Evolutionary conservation across 2,113 vertebrate species (phyloP).

Genomic region (Pygoscelis antarcticus): DNA sequence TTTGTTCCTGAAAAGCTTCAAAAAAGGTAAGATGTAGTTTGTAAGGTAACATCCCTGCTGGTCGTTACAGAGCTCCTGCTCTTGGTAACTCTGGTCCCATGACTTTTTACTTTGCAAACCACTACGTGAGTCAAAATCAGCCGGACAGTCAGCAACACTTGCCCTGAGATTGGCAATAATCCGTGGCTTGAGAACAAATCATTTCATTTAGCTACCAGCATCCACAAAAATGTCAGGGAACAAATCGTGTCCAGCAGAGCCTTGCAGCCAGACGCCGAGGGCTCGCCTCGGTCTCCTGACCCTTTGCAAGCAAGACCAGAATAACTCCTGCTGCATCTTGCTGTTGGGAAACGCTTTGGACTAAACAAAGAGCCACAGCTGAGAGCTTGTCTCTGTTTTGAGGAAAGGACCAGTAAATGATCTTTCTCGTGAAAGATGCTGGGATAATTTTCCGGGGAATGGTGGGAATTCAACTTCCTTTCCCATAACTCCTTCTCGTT

Average conservation of each 20-base stretch:
- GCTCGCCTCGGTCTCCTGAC: neutral
- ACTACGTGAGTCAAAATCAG: neutral
- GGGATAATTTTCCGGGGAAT: constrained; percentile 31
- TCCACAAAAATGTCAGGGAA: neutral
- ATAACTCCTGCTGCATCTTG: neutral
- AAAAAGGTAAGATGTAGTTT: neutral
- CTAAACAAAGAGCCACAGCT: constrained; percentile 42
- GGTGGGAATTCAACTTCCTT: constrained; percentile 54
- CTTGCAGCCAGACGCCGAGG: neutral
- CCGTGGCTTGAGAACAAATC: accelerated
- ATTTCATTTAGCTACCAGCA: neutral
- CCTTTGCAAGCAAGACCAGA: neutral
- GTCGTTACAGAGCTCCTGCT: neutral
- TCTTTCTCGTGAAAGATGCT: neutral
- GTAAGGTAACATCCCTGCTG: neutral
- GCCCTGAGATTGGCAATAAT: neutral
- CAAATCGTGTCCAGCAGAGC: neutral
- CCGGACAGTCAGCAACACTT: accelerated
- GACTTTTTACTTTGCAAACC: neutral
- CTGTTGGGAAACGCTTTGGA: neutral
- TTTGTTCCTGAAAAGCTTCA: neutral
- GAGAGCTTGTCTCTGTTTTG: constrained; percentile 9
- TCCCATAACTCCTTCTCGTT: constrained; percentile 28
- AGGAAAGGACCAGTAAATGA: neutral
- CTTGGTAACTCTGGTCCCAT: neutral